Evolutionary conservation across 2,888 invertebrate genomes (phyloP), one percentile per base, ranked within the genome.

Genomic region (Laothoe populi): DNA sequence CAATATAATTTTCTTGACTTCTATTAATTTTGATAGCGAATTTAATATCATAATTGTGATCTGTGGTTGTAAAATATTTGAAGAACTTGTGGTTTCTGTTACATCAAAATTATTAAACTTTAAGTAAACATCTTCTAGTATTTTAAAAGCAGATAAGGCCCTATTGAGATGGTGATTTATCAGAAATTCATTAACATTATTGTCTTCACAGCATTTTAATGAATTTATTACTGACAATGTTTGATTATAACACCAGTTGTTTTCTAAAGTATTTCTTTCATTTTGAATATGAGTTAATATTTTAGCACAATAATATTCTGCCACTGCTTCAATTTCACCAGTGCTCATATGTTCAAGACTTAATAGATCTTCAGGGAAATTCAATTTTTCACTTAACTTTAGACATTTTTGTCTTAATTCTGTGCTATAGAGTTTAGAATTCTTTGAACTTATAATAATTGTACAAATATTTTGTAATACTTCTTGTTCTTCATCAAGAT

Each of bases 241-340:
- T 78, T 88, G 79, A 40, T 72, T 80, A 61, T 81, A 88, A 71
- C 78, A 78, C 84, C 84, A 87, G 62, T 78, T 81, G 60, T 85
- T 79, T 69, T 73, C 70, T 11, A 82, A 67, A 66, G 78, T 66
- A 24, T 65, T 57, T 19, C 66, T 68, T 35, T 70, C 72, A 26
- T 61, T 71, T 60, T 77, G 59, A 38, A 85, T 73, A 13, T 77
- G 65, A 58, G 63, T 48, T 11, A 84, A 13, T 64, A 91, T 83
- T 38, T 86, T 72, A 62, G 74, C 65, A 61, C 72, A 74, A 65
- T 84, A 89, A 64, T 66, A 81, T 19, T 83, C 72, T 53, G 71
- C 66, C 26, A 91, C 40, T 57, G 74, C 73, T 65, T 86, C 78
- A 67, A 90, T 86, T 76, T 89, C 84, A 67, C 42, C 67, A 7